phyloP scores from a whole-genome alignment of 2,113 vertebrate genomes.

The Rhinoptilus africanus region DNA sequence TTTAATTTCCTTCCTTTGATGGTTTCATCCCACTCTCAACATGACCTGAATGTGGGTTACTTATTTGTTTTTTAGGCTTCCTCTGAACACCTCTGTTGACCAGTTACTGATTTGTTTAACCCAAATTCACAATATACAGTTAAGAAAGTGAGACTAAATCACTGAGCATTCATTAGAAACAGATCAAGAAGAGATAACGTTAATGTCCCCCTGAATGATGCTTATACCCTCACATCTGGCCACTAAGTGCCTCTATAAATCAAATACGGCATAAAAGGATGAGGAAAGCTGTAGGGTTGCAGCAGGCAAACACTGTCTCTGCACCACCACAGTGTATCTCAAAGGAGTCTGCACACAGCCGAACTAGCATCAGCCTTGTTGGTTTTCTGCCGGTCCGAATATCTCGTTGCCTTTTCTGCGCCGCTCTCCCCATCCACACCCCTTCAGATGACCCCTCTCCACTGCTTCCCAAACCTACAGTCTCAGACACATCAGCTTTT shows the following conservation, averaged over 20 bases:
- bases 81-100: neutral
- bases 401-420: neutral
- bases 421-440: neutral
- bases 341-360: neutral
- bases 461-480: neutral
- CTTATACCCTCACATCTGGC: constrained; percentile 32
- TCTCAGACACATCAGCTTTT: neutral
- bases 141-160: neutral
- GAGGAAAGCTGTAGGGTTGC: neutral
- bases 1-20: constrained; percentile 52
- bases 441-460: neutral
- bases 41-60: neutral
- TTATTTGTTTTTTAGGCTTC: neutral
- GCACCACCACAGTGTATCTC: neutral
- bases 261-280: constrained; percentile 29
- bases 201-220: neutral
- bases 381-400: neutral
- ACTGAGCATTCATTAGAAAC: constrained; percentile 12
- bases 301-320: neutral
- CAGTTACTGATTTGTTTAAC: neutral
- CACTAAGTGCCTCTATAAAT: constrained; percentile 46
- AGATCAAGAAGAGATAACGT: neutral
- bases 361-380: neutral
- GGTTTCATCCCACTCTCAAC: neutral
- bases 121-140: neutral